Evolutionary conservation across 2,113 vertebrate species (phyloP).

Genomic region (Mionectes macconnelli): DNA sequence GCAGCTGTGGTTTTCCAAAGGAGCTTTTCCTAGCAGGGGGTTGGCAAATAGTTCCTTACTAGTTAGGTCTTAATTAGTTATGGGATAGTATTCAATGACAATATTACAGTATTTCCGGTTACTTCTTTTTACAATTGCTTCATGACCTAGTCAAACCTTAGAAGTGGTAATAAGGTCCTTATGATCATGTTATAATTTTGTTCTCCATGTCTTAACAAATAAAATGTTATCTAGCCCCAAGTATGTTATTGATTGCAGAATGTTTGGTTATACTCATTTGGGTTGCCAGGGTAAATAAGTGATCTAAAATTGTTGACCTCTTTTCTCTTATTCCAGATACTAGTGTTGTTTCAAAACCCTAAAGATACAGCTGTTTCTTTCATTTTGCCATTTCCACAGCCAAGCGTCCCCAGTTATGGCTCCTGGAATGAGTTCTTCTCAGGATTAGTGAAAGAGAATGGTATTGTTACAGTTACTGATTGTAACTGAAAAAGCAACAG

Average conservation of each 20-base stretch:
- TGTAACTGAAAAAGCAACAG: background rate
- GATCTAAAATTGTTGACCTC: background rate
- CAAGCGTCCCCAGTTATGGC: constrained; percentile 62
- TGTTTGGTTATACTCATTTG: background rate
- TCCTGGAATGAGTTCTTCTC: constrained; percentile 82
- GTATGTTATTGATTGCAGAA: background rate
- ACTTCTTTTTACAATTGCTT: background rate
- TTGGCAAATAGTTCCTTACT: background rate
- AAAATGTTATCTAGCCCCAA: background rate
- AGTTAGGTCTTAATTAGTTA: background rate
- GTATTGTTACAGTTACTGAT: constrained; percentile 52
- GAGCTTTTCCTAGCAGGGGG: background rate
- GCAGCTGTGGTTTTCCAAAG: background rate
- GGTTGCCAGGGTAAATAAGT: background rate
- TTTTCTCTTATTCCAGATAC: constrained; percentile 64
- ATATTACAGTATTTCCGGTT: background rate
- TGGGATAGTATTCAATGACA: background rate
- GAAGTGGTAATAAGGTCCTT: background rate
- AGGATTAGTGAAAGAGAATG: constrained; percentile 79
- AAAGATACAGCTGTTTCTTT: constrained; percentile 83
- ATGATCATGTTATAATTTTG: background rate
- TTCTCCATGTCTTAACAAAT: background rate
- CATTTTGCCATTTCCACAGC: constrained; percentile 83
- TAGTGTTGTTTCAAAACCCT: constrained; percentile 82
- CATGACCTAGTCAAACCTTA: background rate